Conservation (phyloP, 2,888 invertebrate genomes). For the Xestia ashworthii region DNA sequence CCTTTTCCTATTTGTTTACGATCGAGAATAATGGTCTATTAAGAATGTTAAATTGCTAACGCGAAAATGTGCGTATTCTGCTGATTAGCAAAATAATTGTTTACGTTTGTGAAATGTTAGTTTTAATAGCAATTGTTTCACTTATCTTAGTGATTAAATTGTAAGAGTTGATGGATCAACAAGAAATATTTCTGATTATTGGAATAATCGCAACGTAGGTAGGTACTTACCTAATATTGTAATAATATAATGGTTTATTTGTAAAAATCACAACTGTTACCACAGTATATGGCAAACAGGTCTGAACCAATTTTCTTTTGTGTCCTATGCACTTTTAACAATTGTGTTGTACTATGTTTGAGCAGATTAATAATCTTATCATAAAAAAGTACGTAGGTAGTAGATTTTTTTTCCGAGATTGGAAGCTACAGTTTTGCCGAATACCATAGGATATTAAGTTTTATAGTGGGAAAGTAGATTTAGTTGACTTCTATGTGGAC, state of each 20-base stretch:
- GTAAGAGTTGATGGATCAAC: constrained; percentile 27
- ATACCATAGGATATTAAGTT: not conserved
- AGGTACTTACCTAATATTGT: no score
- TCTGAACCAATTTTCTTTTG: not conserved
- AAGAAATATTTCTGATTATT: constrained; percentile 33
- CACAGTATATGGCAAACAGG: not conserved
- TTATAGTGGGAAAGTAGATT: not conserved
- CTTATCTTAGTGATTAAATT: constrained; percentile 54
- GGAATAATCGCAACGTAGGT: not conserved
- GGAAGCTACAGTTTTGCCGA: not conserved
- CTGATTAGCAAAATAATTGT: constrained; percentile 75
- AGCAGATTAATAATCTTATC: no score
- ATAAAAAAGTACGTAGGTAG: not conserved
- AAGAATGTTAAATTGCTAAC: constrained; percentile 79
- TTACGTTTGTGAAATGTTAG: constrained; percentile 34
- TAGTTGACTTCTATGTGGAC: not conserved
- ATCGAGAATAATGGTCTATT: constrained; percentile 75
- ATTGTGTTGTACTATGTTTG: no score
- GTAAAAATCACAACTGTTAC: not conserved
- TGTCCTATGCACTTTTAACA: no score
- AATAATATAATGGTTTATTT: not conserved
- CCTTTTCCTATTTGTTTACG: constrained; percentile 83
- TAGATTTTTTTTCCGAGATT: not conserved
- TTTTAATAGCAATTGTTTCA: constrained; percentile 48
- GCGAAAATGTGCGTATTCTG: constrained; percentile 66